Base-by-base conservation (phyloP, 2,113 vertebrate species). In the Platanista minor region DNA sequence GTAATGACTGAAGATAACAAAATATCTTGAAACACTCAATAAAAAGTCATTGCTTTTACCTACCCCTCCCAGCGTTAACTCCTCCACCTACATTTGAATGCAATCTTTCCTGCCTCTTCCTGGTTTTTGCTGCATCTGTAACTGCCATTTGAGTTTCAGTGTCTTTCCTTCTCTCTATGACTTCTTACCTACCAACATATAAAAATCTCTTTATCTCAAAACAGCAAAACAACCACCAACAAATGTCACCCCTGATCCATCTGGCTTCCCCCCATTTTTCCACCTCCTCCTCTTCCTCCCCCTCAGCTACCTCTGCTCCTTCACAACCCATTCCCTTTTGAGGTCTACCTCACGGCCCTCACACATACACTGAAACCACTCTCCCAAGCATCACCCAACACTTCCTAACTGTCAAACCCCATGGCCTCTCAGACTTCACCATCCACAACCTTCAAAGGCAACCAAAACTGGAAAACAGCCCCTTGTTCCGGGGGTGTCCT, bases 361-460 rank as follows among this genome's bases (percentile, higher is more conserved):
- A 5, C 31, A 6, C 5, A 61, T 29, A 6, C 17, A 21, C 17
- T 59, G 66, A 78, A 43, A 41, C 33, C 41, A 8, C 21, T 31
- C 46, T 49, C 15, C 43, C 33, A 64, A 8, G 13, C 25, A 69
- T 31, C 52, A 13, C 15, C 15, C 18, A 20, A 92, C 54, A 87
- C 69, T 46, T 25, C 69, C 25, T 46, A 43, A 74, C 8, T 39
- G 33, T 59, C 46, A 67, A 49, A 39, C 18, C 61, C 23, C 14
- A 20, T 18, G 57, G 6, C 20, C 36, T 43, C 54, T 64, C 61
- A 23, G 25, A 62, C 43, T 2, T 49, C 67, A 1, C 11, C 3
- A 0, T 1, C 52, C 41, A 46, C 18, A 20, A 1, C 62, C 27
- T 31, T 54, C 0, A 1, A 23, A 3, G 15, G 61, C 20, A 59